Evolutionary conservation across 2,888 invertebrate species (phyloP), one percentile per base, ranked within the genome.

Genomic region (Hanleya hanleyi): DNA sequence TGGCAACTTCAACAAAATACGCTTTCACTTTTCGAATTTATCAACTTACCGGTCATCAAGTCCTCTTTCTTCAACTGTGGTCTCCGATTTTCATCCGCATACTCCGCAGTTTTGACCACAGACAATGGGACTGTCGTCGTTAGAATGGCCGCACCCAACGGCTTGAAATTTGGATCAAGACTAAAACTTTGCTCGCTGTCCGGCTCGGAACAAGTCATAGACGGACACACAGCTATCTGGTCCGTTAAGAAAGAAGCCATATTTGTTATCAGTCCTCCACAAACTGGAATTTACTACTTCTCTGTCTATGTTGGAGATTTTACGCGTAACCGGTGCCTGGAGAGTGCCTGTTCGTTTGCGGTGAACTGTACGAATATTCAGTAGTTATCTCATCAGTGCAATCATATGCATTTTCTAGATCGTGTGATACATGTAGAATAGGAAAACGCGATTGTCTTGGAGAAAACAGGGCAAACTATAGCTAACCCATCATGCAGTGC

Each of bases 1-100:
- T 92, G 92, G 92, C 92, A 92, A 83, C 88, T 92, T 32, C 81
- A 92, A 70, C 90, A 90, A 73, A 87, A 88, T 67, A 91, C 91
- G 3, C 81, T 92, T 26, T 89, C 89, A 22, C 85, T 92, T 77
- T 91, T 91, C 9, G 89, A 91, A 67, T 92, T 92, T 84, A 88
- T 91, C 67, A 83, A 86, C 64, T 83, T 91, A 32, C 92, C 92
- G 0, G 90, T 91, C 9, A 86, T 92, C 47, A 91, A 91, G 71
- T 91, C 92, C 9, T 89, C 91, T 66, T 92, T 92, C 82, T 92
- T 92, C 82, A 89, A 89, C 73, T 85, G 86, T 67, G 84, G 84
- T 4, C 78, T 90, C 18, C 74, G 76, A 36, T 88, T 89, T 73
- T 84, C 84, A 74, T 82, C 84, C 12, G 86, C 87, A 70, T 86